phyloP scores from a whole-genome alignment of 2,797 vertebrate genomes.

The Hippopotamyrus pictus region DNA sequence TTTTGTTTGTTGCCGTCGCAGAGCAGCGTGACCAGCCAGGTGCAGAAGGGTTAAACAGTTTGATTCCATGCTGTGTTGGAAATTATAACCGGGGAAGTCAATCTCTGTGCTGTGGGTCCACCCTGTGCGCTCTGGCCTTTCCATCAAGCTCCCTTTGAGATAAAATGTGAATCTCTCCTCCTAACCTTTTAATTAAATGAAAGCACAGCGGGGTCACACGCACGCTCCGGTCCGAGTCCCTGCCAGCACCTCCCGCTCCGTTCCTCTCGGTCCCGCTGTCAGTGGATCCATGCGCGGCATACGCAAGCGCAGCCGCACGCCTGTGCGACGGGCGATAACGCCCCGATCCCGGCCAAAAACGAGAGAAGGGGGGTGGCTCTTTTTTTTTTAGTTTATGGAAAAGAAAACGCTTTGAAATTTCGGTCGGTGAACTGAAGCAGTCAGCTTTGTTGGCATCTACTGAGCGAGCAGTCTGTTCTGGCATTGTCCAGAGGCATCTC shows the following conservation, averaged over 20 bases:
- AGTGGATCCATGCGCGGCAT: not conserved
- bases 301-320: not conserved
- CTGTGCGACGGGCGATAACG: constrained; percentile 12
- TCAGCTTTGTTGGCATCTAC: not conserved
- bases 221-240: not conserved
- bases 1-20: not conserved
- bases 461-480: not conserved
- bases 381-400: constrained; percentile 9
- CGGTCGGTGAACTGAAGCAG: not conserved
- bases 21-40: constrained; percentile 13
- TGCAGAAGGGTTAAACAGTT: constrained; percentile 26
- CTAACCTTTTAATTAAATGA: constrained; percentile 45
- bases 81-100: constrained; percentile 28
- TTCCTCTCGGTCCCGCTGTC: not conserved
- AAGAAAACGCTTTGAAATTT: not conserved
- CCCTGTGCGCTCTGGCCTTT: constrained; percentile 34
- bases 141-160: constrained; percentile 34
- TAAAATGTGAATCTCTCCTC: constrained; percentile 28
- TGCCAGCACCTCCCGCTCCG: not conserved
- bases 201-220: constrained; percentile 29
- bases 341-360: not conserved
- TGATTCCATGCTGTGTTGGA: constrained; percentile 34
- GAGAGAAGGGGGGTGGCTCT: constrained; percentile 8
- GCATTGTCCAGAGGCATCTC: not conserved
- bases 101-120: constrained; percentile 29